Conservation (phyloP, 2,797 vertebrate genomes). For the Selene dorsalis region DNA sequence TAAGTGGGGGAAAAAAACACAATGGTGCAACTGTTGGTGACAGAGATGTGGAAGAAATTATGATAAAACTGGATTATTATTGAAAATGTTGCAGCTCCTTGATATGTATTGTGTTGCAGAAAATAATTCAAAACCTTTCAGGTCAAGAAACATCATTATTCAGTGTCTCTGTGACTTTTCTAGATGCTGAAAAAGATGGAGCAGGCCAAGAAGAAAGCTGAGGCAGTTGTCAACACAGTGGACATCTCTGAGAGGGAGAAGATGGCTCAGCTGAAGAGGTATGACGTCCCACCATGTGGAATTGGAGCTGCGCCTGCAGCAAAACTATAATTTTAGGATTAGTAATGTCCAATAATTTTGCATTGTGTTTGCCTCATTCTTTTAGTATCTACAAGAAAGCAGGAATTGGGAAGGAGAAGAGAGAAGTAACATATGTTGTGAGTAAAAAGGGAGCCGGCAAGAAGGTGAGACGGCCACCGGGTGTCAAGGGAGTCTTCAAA, state of each 20-base stretch:
- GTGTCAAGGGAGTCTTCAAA: constrained; percentile 93
- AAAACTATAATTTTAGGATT: neutral
- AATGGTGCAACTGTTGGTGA: neutral
- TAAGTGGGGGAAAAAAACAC: constrained; percentile 54
- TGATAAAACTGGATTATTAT: neutral
- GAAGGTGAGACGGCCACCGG: constrained; percentile 89
- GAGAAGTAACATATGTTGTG: constrained; percentile 93
- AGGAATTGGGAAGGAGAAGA: constrained; percentile 93
- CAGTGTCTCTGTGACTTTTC: neutral
- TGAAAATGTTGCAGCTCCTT: neutral
- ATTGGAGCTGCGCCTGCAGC: neutral
- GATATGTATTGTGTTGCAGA: neutral
- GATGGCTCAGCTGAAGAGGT: constrained; percentile 93
- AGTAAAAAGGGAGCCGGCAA: constrained; percentile 91
- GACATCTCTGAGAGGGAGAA: constrained; percentile 97
- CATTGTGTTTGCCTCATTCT: neutral
- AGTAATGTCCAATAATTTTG: neutral
- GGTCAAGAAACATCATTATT: neutral
- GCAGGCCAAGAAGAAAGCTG: constrained; percentile 95
- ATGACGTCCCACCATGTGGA: neutral
- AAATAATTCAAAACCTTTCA: neutral
- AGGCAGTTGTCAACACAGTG: constrained; percentile 93
- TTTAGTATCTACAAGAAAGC: constrained; percentile 97
- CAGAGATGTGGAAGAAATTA: neutral
- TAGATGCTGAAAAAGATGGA: constrained; percentile 97